Percentiles rank a stretch among this genome's conserved stretches.
These are phyloP conservation scores for Apogon hyalosoma DNA, from an alignment of 2,797 vertebrate species.

Conservation along the genomic window DNA sequence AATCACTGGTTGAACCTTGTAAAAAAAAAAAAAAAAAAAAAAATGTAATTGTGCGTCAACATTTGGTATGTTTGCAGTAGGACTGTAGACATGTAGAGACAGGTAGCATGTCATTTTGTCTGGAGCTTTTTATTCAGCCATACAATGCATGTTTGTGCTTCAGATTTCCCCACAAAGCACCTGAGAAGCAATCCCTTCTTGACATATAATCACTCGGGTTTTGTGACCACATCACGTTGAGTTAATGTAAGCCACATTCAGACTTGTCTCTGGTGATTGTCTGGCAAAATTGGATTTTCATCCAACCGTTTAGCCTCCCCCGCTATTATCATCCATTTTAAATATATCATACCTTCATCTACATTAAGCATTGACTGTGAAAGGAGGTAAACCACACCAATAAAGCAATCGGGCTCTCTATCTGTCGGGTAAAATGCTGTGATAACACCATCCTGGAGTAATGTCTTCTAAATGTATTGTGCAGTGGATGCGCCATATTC, in stretches of 20 bases:
- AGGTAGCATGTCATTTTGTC: neutral
- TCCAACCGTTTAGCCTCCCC: conserved; percentile 65
- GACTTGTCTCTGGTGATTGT: conserved; percentile 71
- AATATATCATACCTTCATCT: conserved; percentile 68
- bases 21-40: too few relatives aligned
- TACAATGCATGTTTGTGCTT: conserved; percentile 9
- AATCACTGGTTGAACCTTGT: neutral
- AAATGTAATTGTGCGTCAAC: neutral
- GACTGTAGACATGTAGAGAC: conserved; percentile 23
- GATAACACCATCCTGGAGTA: conserved; percentile 53
- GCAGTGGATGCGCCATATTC: conserved; percentile 64
- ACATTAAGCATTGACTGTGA: conserved; percentile 45
- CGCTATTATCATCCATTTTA: conserved; percentile 68
- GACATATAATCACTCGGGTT: conserved; percentile 70
- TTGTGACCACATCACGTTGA: conserved; percentile 67
- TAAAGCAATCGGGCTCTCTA: conserved; percentile 61
- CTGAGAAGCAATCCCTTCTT: conserved; percentile 54
- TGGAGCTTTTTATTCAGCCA: neutral
- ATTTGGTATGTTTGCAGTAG: conserved; percentile 37
- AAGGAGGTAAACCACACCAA: conserved; percentile 56
- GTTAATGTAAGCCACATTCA: conserved; percentile 61
- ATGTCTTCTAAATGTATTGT: conserved; percentile 55
- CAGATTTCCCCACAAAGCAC: conserved; percentile 40
- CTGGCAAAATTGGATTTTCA: conserved; percentile 78
- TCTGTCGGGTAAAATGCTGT: conserved; percentile 52